These are phyloP conservation scores for Lepidochrysops patricia DNA, from an alignment of 2,888 invertebrate genomes.

Conservation along the genomic window DNA sequence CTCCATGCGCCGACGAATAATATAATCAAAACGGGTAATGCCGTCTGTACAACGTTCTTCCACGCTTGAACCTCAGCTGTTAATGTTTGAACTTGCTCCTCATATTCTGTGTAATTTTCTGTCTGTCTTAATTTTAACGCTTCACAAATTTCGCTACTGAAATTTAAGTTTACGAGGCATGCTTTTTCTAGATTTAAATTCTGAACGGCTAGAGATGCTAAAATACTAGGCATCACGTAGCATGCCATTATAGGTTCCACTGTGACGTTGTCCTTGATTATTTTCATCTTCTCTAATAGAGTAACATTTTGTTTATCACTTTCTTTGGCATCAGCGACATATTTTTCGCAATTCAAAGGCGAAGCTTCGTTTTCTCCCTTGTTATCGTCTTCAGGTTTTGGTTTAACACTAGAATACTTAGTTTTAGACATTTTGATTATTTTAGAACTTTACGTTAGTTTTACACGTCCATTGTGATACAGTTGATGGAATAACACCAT, in stretches of 20 bases:
- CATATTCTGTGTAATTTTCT: slow-evolving; percentile 70
- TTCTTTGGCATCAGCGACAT: slow-evolving; percentile 23
- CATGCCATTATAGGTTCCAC: slow-evolving; percentile 77
- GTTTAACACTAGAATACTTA: slow-evolving; percentile 24
- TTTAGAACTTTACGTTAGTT: background rate
- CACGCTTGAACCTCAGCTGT: slow-evolving; percentile 86
- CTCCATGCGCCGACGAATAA: slow-evolving; percentile 89
- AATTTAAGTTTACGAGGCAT: slow-evolving; percentile 85
- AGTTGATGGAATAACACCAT: background rate
- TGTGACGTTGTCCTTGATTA: slow-evolving; percentile 73
- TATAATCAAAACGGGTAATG: slow-evolving; percentile 86
- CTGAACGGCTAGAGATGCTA: slow-evolving; percentile 85
- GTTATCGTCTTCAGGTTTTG: slow-evolving; percentile 27
- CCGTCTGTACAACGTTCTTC: slow-evolving; percentile 88
- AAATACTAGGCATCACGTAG: slow-evolving; percentile 77
- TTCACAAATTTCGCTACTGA: slow-evolving; percentile 80
- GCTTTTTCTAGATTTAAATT: slow-evolving; percentile 89
- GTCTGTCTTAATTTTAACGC: slow-evolving; percentile 83
- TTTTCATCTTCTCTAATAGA: slow-evolving; percentile 43
- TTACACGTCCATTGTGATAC: background rate
- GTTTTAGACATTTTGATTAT: slow-evolving; percentile 17
- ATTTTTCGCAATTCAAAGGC: slow-evolving; percentile 37
- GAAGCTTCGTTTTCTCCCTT: slow-evolving; percentile 38
- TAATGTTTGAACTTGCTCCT: slow-evolving; percentile 79
- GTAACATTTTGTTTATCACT: slow-evolving; percentile 31